Evolutionary conservation across 2,113 vertebrate species (phyloP), one percentile per base, ranked within the genome.

Genomic region (Vanacampus margaritifer): DNA sequence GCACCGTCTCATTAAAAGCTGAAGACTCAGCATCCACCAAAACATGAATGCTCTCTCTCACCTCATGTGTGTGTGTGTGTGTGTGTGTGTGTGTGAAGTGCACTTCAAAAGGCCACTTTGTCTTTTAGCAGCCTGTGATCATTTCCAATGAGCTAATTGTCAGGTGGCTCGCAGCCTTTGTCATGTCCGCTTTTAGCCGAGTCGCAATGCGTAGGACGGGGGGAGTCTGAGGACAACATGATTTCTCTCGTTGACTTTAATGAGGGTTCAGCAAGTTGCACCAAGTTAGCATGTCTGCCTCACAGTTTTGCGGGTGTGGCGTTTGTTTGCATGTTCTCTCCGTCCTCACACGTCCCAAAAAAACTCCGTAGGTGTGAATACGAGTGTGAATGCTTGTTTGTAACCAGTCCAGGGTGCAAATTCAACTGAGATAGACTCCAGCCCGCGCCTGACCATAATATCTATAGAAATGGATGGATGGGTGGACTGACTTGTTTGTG

Each of bases 1-100:
- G 73, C 71, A 36, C 43, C 32, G 77, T 81, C 84, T 83, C 83
- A 87, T 88, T 88, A 87, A 84, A 79, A 81, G 35, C 28, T 45
- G 75, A 83, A 60, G 69, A 72, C 57, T 70, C 60, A 71, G 76
- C 59, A 62, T 60, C 68, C 28, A 23, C 51, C 23, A 24, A 71
- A 67, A 73, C 74, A 65, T 16, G 14, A 68, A 35, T 11, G 26
- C 24, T 2, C 54, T 6, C 53, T 28, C 26, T 57, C 54, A 57
- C 24, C 54, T 54, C 19, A n/a, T n/a, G n/a, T 7, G 36, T 37
- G 36, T 37, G 36, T 37, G 36, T 37, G 36, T 21, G 46, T 75
- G 68, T 57, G 68, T 71, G 76, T 75, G 75, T 60, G 17, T 37
- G 68, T 73, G 69, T 82, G 77, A 80, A 79, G 68, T 39, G 1